These are phyloP conservation scores for Leptocoma aspasia DNA, from an alignment of 2,113 vertebrate genomes.

Conservation along the genomic window DNA sequence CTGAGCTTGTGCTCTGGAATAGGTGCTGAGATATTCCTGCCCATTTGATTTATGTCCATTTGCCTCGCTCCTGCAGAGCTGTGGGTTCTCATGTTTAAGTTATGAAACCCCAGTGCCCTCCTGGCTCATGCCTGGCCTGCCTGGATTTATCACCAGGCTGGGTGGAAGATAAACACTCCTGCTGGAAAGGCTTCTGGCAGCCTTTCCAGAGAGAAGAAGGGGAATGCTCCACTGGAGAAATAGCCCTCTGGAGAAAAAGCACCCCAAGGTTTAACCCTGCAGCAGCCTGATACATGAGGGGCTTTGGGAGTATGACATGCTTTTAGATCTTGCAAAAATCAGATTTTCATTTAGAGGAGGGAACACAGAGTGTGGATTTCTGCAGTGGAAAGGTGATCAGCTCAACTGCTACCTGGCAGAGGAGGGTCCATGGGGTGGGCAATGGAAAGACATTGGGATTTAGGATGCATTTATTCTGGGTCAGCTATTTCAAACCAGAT, in stretches of 20 bases:
- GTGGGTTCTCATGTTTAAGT: background rate
- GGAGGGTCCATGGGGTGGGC: rapidly evolving
- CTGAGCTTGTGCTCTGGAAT: rapidly evolving
- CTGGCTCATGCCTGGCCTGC: background rate
- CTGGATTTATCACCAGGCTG: background rate
- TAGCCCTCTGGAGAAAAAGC: background rate
- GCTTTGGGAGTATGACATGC: background rate
- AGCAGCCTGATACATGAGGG: no score
- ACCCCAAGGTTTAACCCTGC: background rate
- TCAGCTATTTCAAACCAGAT: background rate
- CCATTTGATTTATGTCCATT: background rate
- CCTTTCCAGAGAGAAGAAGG: background rate
- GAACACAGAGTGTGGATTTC: rapidly evolving
- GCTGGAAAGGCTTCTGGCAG: background rate
- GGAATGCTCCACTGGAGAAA: no score
- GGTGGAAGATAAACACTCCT: background rate
- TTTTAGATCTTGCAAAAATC: background rate
- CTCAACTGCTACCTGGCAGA: rapidly evolving
- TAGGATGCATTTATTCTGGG: background rate
- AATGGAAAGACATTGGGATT: background rate
- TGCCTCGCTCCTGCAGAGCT: background rate
- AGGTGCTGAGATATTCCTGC: background rate
- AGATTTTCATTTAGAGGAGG: background rate
- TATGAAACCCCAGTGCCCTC: background rate
- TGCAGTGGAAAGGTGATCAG: no score